Base-by-base conservation (phyloP, 2,888 invertebrate species). In the Stenurella melanura region DNA sequence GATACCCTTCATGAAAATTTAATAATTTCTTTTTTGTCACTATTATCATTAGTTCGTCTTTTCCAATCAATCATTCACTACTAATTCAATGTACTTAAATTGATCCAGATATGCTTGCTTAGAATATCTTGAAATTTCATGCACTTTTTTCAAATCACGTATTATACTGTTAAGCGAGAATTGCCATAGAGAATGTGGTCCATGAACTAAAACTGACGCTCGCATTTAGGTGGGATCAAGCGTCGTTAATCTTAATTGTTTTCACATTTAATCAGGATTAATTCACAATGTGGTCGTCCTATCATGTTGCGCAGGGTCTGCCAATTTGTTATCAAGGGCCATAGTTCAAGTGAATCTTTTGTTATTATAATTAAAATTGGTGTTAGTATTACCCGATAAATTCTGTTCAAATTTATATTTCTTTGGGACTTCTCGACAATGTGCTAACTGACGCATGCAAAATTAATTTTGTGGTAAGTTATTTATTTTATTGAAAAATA, bases 191-290 rank as follows among this genome's bases (percentile, higher is more conserved):
- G 4, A 58, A 21, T 21, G 58, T 18, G 58, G 12, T 58, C 19
- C 21, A 58, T 21, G 58, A 58, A 58, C 58, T 15, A 15, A 58
- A 21, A 58, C 58, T 58, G 58, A 58, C 15, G 19, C 58, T 11
- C 21, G 21, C 21, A 66, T 56, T 68, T 56, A 56, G 17, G 56
- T 68, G 56, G 56, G 30, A 56, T 56, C 30, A 42, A 61, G 75
- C 77, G 73, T 77, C 79, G 79, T 81, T 81, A 78, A 81, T 81
- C 81, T 78, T 77, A 77, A 81, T 80, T 79, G 77, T 79, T 78
- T 78, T 78, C 81, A 63, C 78, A 78, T 78, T 75, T 77, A 78
- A 79, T 81, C 74, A 71, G 81, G 74, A 78, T 78, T 78, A 78
- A 81, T 81, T 75, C 71, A 67, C 75, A 76, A 75, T 76, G 79